Conservation (phyloP, 2,113 vertebrate species). For the Cercopithecus mona region DNA sequence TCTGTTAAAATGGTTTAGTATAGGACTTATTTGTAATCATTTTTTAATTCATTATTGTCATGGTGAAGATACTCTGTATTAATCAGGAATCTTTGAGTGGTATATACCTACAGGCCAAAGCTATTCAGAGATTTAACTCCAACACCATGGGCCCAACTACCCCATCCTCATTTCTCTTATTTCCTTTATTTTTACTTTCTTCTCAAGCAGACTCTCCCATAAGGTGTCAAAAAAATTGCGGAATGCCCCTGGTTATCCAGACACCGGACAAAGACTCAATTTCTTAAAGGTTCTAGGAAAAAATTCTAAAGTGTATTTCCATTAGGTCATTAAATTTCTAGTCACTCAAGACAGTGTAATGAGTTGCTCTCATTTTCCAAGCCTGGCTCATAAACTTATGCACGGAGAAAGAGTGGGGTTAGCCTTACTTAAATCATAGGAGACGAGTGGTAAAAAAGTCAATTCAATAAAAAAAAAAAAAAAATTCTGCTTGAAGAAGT, state of each 20-base stretch:
- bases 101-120: not conserved
- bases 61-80: not conserved
- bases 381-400: not conserved
- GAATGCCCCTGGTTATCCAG: not conserved
- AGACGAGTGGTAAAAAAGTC: not conserved
- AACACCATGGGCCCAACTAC: not conserved
- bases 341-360: not conserved
- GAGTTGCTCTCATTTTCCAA: not conserved
- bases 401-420: not conserved
- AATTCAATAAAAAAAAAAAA: not conserved
- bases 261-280: not conserved
- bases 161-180: not conserved
- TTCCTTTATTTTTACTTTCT: not conserved
- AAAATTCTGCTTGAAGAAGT: not conserved
- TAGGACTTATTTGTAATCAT: not conserved
- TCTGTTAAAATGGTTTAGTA: not conserved
- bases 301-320: not conserved
- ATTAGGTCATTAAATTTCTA: not conserved
- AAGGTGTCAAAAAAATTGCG: not conserved
- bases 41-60: not conserved
- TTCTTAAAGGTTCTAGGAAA: not conserved
- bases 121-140: not conserved
- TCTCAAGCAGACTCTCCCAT: not conserved
- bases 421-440: not conserved
- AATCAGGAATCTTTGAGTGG: not conserved